Evolutionary conservation across 2,113 vertebrate genomes (phyloP).

Genomic region (Neomonachus schauinslandi): DNA sequence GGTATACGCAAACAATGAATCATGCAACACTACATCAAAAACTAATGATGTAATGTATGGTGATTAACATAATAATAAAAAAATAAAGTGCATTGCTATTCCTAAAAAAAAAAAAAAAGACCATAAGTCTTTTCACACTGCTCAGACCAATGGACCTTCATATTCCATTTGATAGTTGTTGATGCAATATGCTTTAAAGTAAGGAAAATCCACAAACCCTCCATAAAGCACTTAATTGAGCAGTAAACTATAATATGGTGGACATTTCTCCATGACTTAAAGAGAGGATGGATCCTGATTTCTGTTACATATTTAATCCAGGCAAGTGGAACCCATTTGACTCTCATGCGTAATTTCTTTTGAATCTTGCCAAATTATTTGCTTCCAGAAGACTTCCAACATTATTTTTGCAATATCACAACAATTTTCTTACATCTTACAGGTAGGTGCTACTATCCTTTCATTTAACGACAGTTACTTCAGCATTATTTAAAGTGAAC

Average conservation of each 20-base stretch:
- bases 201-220: not conserved
- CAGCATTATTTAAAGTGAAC: not conserved
- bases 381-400: not conserved
- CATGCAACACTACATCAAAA: too few relatives aligned
- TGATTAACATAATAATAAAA: too few relatives aligned
- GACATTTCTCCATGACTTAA: not conserved
- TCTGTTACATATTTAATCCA: conserved; percentile 25
- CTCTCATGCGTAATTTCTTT: conserved; percentile 40
- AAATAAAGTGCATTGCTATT: too few relatives aligned
- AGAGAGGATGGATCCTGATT: not conserved
- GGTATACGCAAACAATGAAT: too few relatives aligned
- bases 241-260: not conserved
- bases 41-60: too few relatives aligned
- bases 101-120: too few relatives aligned
- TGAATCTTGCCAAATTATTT: conserved; percentile 35
- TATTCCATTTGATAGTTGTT: not conserved
- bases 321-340: conserved; percentile 22
- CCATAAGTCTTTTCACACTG: not conserved
- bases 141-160: not conserved
- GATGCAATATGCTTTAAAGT: not conserved
- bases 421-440: not conserved
- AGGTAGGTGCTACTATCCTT: not conserved
- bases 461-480: not conserved
- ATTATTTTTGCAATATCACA: not conserved
- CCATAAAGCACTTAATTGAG: not conserved